A percentile compares a stretch with the other conserved stretches of the same genome.
Evolutionary conservation across 2,797 vertebrate genomes (phyloP).

Genomic region (Limnodromus scolopaceus): DNA sequence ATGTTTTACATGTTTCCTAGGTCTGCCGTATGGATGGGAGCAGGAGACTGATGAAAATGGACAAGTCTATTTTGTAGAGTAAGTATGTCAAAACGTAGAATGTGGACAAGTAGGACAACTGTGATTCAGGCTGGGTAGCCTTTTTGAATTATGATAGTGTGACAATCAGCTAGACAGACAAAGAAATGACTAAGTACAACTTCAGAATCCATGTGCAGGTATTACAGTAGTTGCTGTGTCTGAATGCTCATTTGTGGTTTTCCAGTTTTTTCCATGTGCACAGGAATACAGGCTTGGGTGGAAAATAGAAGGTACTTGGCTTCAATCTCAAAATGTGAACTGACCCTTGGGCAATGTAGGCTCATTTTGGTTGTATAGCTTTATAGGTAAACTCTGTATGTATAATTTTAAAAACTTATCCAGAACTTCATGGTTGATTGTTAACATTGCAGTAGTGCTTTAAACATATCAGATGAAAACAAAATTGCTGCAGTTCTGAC

Average conservation of each 20-base stretch:
- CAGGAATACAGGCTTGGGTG: not conserved
- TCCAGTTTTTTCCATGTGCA: not conserved
- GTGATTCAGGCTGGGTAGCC: not conserved
- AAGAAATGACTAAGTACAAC: not conserved
- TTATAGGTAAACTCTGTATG: not conserved
- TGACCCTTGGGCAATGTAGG: not conserved
- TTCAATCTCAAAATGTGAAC: not conserved
- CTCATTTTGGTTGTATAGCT: not conserved
- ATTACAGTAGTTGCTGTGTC: not conserved
- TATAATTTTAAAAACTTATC: not conserved
- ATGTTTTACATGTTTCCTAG: constrained; percentile 73
- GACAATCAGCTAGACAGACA: not conserved
- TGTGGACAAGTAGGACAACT: not conserved
- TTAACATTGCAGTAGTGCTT: not conserved
- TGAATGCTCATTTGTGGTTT: not conserved
- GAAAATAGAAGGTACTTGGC: not conserved
- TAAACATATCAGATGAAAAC: not conserved
- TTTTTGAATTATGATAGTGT: not conserved
- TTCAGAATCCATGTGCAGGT: not conserved
- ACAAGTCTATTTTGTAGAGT: constrained; percentile 95
- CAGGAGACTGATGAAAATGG: constrained; percentile 95
- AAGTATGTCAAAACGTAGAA: constrained; percentile 74
- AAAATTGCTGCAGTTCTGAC: not conserved
- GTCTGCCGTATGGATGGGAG: constrained; percentile 97
- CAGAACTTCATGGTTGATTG: not conserved